Conservation (phyloP, 2,113 vertebrate species). For the Percopsis transmontana region DNA sequence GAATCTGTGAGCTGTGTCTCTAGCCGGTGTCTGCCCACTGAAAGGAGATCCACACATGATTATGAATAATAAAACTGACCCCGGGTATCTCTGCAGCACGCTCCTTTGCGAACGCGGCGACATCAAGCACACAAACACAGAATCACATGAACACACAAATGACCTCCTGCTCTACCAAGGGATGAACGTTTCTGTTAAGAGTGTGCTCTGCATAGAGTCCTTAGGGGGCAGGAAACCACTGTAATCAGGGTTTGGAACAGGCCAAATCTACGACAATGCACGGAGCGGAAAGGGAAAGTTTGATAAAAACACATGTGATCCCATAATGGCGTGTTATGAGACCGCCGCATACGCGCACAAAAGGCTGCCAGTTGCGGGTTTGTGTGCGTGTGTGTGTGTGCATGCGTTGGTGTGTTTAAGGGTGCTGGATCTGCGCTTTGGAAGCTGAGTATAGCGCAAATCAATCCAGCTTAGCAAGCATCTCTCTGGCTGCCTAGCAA, state of each 20-base stretch:
- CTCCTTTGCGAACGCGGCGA: constrained; percentile 24
- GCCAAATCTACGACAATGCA: constrained; percentile 32
- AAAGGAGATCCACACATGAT: constrained; percentile 69
- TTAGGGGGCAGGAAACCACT: constrained; percentile 7
- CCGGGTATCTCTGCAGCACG: constrained; percentile 28
- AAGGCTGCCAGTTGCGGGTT: no score
- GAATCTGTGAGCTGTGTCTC: constrained; percentile 38
- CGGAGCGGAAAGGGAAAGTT: constrained; percentile 17
- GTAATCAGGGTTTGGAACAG: constrained; percentile 49
- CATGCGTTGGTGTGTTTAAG: constrained; percentile 26
- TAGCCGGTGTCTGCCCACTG: constrained; percentile 65
- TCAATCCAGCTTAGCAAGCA: constrained; percentile 60
- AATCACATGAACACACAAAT: not conserved
- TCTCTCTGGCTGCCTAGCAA: constrained; percentile 51
- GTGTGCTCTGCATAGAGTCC: constrained; percentile 18
- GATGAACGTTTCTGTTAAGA: constrained; percentile 55
- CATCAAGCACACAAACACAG: not conserved
- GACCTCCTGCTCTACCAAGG: constrained; percentile 31
- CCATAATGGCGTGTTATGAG: constrained; percentile 23
- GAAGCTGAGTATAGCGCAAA: constrained; percentile 34
- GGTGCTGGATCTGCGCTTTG: constrained; percentile 36
- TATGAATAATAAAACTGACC: constrained; percentile 71
- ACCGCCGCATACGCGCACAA: not conserved
- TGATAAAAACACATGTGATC: constrained; percentile 15
- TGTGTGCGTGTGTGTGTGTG: constrained; percentile 17